phyloP scores from a whole-genome alignment of 2,797 vertebrate species.

The Malurus splendens region DNA sequence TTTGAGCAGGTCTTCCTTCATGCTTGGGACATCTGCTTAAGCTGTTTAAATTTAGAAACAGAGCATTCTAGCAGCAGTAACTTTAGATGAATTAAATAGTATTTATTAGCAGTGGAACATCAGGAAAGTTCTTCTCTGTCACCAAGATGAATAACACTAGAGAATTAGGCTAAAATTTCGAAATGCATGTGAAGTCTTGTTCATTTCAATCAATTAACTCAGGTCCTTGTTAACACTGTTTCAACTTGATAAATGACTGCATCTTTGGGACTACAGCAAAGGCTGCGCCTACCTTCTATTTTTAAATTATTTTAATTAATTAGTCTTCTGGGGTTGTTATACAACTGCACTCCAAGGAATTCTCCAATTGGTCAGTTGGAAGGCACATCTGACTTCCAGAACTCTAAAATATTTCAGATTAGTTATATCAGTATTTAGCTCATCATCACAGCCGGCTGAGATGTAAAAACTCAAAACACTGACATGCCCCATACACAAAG shows the following conservation, averaged over 20 bases:
- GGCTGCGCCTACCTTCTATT: neutral
- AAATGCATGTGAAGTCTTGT: neutral
- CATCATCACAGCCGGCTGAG: neutral
- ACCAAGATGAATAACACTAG: neutral
- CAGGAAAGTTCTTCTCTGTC: neutral
- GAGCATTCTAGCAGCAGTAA: neutral
- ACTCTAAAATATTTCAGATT: neutral
- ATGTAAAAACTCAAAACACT: neutral
- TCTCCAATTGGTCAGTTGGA: neutral
- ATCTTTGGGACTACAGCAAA: neutral
- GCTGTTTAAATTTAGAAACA: neutral
- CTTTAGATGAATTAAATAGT: neutral
- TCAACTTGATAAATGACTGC: neutral
- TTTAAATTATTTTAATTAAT: conserved; percentile 5
- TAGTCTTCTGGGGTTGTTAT: neutral
- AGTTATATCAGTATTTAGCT: neutral
- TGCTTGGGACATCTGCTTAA: neutral
- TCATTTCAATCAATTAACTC: conserved; percentile 12
- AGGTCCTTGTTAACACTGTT: neutral
- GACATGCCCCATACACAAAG: neutral
- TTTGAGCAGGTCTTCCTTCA: neutral
- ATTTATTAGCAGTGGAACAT: neutral
- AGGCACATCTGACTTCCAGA: neutral
- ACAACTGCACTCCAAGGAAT: neutral
- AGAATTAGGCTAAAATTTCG: conserved; percentile 17